Percentiles rank a stretch among this genome's conserved stretches.
Conservation (phyloP, 2,888 invertebrate genomes). For the Aleiodes leptofemur region DNA sequence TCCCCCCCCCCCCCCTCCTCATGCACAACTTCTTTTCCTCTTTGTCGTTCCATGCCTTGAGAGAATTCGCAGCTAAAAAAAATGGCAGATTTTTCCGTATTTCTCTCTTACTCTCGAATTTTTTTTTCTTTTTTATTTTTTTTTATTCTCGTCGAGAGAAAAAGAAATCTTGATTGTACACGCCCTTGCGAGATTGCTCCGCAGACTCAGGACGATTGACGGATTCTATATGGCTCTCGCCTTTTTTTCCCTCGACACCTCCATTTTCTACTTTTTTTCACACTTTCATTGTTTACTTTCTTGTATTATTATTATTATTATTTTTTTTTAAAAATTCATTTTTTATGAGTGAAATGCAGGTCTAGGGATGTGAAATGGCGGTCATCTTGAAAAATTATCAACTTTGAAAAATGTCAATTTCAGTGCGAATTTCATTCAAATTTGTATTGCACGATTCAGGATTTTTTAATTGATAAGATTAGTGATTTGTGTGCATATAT, state of each 20-base stretch:
- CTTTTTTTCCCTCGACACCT: conserved; percentile 11
- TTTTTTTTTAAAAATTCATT: conserved; percentile 3
- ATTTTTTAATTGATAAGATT: no score
- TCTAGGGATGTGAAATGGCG: no score
- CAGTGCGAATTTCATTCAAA: no score
- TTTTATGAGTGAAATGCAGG: not conserved
- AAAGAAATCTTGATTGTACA: conserved; percentile 62
- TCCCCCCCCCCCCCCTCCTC: not conserved
- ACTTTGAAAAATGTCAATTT: no score
- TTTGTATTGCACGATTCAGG: no score
- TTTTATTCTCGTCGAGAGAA: not conserved
- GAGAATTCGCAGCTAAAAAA: conserved; percentile 59
- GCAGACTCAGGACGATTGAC: conserved; percentile 63
- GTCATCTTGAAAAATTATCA: no score
- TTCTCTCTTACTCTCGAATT: not conserved
- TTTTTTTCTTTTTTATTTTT: not conserved
- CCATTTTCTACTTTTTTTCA: conserved; percentile 1
- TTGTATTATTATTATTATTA: conserved; percentile 21
- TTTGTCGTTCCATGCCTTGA: conserved; percentile 35
- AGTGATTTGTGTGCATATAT: no score
- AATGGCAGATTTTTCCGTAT: conserved; percentile 45
- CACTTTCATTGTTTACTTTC: not conserved
- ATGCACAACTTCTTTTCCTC: conserved; percentile 10
- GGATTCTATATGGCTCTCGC: conserved; percentile 50
- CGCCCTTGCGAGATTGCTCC: conserved; percentile 63